A percentile compares a stretch with the other conserved stretches of the same genome.
phyloP scores from a whole-genome alignment of 2,888 invertebrate genomes.

The Epinotia ramella region DNA sequence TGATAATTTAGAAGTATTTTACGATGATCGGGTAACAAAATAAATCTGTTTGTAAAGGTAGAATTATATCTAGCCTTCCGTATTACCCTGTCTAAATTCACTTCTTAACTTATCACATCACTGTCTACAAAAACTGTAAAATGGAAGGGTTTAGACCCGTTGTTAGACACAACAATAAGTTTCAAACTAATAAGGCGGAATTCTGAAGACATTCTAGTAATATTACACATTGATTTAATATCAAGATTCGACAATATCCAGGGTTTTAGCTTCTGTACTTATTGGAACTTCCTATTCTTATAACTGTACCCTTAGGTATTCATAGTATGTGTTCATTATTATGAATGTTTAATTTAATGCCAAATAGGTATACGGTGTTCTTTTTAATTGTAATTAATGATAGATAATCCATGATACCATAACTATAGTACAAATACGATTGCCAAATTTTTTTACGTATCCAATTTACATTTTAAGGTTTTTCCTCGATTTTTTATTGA shows the following conservation, averaged over 20 bases:
- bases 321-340: constrained; percentile 43
- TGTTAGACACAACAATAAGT: too few relatives aligned
- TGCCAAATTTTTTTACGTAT: constrained; percentile 52
- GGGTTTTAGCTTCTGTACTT: constrained; percentile 14
- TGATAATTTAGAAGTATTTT: not conserved
- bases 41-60: not conserved
- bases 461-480: constrained; percentile 40
- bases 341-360: constrained; percentile 48
- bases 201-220: not conserved
- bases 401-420: constrained; percentile 36
- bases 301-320: constrained; percentile 8
- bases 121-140: too few relatives aligned
- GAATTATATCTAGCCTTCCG: too few relatives aligned
- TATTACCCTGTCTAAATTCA: not conserved
- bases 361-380: constrained; percentile 63
- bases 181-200: not conserved
- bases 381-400: constrained; percentile 47
- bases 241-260: not conserved
- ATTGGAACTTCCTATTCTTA: constrained; percentile 1
- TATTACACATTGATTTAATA: not conserved
- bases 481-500: constrained; percentile 32
- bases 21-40: not conserved
- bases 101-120: too few relatives aligned
- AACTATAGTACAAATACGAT: constrained; percentile 54
- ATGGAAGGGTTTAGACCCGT: too few relatives aligned